Evolutionary conservation across 2,888 invertebrate genomes (phyloP).

Genomic region (Rotaria socialis): DNA sequence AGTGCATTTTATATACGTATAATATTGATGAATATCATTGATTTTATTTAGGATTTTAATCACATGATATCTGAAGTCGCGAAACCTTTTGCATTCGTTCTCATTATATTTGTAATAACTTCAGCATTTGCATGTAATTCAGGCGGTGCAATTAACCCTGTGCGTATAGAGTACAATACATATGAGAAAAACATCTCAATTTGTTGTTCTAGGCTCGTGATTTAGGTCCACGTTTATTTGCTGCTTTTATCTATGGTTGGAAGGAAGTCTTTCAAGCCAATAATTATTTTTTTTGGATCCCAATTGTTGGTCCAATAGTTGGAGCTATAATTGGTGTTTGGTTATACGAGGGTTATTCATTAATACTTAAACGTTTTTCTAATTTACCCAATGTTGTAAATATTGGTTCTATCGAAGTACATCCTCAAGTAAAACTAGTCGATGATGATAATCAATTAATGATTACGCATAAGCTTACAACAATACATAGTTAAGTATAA

Average conservation of each 20-base stretch:
- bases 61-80: slow-evolving; percentile 39
- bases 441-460: neutral
- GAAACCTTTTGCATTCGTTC: slow-evolving; percentile 43
- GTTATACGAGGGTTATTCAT: slow-evolving; percentile 40
- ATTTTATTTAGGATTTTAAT: neutral
- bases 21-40: neutral
- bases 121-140: slow-evolving; percentile 45
- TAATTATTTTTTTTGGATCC: slow-evolving; percentile 48
- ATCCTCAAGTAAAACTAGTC: neutral
- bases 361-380: neutral
- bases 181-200: neutral
- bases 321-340: slow-evolving; percentile 47
- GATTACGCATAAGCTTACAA: neutral
- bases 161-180: neutral
- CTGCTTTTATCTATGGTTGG: slow-evolving; percentile 46
- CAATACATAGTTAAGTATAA: neutral
- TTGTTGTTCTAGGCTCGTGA: slow-evolving; percentile 41
- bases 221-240: slow-evolving; percentile 46
- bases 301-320: slow-evolving; percentile 47
- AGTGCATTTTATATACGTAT: too few species aligned
- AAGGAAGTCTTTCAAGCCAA: slow-evolving; percentile 48
- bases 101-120: slow-evolving; percentile 45
- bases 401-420: neutral
- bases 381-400: neutral
- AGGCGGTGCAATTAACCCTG: slow-evolving; percentile 47